Conservation (phyloP, 2,888 invertebrate species). For the Diplazon laetatorius region DNA sequence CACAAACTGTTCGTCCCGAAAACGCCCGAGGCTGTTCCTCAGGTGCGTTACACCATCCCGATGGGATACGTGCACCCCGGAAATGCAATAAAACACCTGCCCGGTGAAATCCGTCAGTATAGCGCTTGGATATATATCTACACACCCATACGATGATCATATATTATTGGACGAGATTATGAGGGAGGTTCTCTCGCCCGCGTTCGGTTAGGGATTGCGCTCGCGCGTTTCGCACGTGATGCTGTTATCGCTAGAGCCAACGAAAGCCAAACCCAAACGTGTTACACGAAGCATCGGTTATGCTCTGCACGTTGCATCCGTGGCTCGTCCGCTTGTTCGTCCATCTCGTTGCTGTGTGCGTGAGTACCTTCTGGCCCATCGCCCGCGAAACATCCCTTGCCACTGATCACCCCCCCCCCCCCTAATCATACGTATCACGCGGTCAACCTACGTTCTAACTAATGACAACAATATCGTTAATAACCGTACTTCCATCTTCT, state of each 20-base stretch:
- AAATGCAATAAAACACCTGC: conserved; percentile 59
- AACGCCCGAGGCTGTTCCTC: conserved; percentile 38
- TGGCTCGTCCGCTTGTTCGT: conserved; percentile 8
- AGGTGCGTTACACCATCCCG: conserved; percentile 38
- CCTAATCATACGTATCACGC: conserved; percentile 15
- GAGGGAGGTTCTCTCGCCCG: conserved; percentile 12
- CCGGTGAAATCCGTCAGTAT: conserved; percentile 3
- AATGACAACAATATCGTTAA: conserved; percentile 23
- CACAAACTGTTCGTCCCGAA: conserved; percentile 6
- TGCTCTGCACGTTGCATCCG: conserved; percentile 2
- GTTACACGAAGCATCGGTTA: conserved; percentile 21
- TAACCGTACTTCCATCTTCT: background rate
- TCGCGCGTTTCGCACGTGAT: conserved; percentile 52
- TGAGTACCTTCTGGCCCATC: conserved; percentile 18
- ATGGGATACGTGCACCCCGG: conserved; percentile 51
- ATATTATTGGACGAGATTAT: conserved; percentile 57
- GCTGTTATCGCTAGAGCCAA: background rate
- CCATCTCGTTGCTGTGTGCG: background rate
- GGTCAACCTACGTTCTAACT: conserved; percentile 29
- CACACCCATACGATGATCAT: conserved; percentile 41
- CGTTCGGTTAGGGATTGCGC: conserved; percentile 26
- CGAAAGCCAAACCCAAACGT: conserved; percentile 15
- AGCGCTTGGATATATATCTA: conserved; percentile 8
- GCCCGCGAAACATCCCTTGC: conserved; percentile 32
- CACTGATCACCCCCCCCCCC: conserved; percentile 6